Evolutionary conservation across 2,113 vertebrate genomes (phyloP).

Genomic region (Chaenocephalus aceratus): DNA sequence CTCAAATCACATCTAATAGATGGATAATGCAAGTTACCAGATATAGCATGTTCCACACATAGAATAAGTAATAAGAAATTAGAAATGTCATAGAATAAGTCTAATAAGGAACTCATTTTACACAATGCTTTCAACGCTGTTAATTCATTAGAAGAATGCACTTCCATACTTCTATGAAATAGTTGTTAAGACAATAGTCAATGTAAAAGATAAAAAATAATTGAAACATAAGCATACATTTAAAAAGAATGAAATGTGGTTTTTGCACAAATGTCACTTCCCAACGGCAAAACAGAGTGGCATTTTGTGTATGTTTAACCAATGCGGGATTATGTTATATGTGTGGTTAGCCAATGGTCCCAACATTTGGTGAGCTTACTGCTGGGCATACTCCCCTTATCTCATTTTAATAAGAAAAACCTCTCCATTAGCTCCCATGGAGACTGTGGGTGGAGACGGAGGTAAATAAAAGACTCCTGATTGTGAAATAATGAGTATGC

Average conservation of each 20-base stretch:
- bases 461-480: slow-evolving; percentile 74
- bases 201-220: neutral
- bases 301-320: neutral
- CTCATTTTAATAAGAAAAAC: slow-evolving; percentile 61
- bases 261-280: neutral
- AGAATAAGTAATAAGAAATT: neutral
- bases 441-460: slow-evolving; percentile 39
- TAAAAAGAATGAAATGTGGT: too few relatives aligned
- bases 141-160: neutral
- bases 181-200: neutral
- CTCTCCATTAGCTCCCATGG: slow-evolving; percentile 53
- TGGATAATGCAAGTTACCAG: neutral
- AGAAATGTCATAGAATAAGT: neutral
- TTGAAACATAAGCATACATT: too few relatives aligned
- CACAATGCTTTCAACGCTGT: neutral
- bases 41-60: neutral
- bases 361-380: neutral
- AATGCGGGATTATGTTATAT: neutral
- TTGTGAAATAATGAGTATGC: slow-evolving; percentile 72
- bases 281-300: neutral
- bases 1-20: neutral
- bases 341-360: neutral
- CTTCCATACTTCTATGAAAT: neutral
- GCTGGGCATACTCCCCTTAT: slow-evolving; percentile 11
- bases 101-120: neutral